Evolutionary conservation across 2,888 invertebrate species (phyloP).

Genomic region (Ariolimax columbianus): DNA sequence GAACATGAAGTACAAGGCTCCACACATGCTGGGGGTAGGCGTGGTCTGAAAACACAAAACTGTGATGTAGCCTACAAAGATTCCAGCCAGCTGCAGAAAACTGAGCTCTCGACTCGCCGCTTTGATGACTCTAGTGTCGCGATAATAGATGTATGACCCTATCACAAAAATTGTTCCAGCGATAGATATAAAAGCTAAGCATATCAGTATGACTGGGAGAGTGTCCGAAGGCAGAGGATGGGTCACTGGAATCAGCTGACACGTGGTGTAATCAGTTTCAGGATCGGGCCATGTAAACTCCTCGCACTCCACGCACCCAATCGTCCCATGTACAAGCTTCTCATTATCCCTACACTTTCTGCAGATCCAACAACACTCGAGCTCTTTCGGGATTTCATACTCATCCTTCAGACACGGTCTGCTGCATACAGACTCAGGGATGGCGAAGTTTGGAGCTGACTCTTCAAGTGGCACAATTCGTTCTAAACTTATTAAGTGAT

Average conservation of each 20-base stretch:
- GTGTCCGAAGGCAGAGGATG: conserved; percentile 38
- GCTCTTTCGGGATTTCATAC: conserved; percentile 55
- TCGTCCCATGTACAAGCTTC: conserved; percentile 43
- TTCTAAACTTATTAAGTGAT: neutral
- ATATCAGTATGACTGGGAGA: conserved; percentile 38
- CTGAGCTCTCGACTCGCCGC: conserved; percentile 69
- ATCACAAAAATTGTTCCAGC: conserved; percentile 24
- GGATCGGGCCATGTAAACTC: conserved; percentile 59
- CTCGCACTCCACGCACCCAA: conserved; percentile 55
- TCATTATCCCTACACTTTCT: conserved; percentile 58
- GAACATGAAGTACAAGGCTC: conserved; percentile 54
- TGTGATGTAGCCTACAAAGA: conserved; percentile 63
- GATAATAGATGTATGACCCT: conserved; percentile 50
- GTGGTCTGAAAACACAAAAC: conserved; percentile 59
- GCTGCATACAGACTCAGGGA: conserved; percentile 59
- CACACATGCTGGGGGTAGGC: conserved; percentile 55
- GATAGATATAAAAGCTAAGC: conserved; percentile 36
- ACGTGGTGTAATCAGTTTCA: conserved; percentile 44
- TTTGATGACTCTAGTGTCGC: conserved; percentile 65
- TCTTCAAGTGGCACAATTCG: neutral
- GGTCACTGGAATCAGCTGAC: conserved; percentile 42
- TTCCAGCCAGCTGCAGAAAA: conserved; percentile 65
- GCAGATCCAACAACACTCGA: conserved; percentile 63
- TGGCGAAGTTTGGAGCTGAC: conserved; percentile 17
- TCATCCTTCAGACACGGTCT: conserved; percentile 57